Conservation (phyloP, 2,797 vertebrate species). For the Arremon aurantiirostris region DNA sequence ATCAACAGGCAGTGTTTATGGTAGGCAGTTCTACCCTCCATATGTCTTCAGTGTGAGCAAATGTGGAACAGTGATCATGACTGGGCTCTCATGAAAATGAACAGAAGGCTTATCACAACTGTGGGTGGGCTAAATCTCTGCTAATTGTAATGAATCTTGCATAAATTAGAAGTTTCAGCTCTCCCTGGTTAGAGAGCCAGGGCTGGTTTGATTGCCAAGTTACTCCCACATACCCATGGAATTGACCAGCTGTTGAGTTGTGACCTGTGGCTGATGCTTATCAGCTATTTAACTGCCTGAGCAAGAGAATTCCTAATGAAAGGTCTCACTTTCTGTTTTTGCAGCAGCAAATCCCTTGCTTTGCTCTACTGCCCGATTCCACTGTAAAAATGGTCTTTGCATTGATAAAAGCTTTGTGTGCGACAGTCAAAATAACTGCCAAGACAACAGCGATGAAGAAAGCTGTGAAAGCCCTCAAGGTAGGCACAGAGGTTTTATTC, state of each 20-base stretch:
- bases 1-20: background rate
- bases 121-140: background rate
- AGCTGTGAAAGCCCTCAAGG: conserved; percentile 90
- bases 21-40: background rate
- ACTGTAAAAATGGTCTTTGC: conserved; percentile 93
- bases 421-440: conserved; percentile 94
- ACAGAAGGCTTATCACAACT: background rate
- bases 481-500: conserved; percentile 62
- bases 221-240: background rate
- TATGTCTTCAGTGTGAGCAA: background rate
- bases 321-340: conserved; percentile 36
- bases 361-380: conserved; percentile 92
- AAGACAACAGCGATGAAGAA: conserved; percentile 96
- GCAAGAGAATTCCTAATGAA: background rate
- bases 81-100: background rate
- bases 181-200: background rate
- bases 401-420: conserved; percentile 97
- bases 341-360: conserved; percentile 90
- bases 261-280: background rate
- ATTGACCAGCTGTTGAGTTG: background rate
- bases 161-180: background rate
- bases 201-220: background rate
- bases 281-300: background rate
- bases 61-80: background rate
- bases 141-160: conserved; percentile 7